Evolutionary conservation across 2,888 invertebrate genomes (phyloP), one percentile per base, ranked within the genome.

Genomic region (Heliconius hortense): DNA sequence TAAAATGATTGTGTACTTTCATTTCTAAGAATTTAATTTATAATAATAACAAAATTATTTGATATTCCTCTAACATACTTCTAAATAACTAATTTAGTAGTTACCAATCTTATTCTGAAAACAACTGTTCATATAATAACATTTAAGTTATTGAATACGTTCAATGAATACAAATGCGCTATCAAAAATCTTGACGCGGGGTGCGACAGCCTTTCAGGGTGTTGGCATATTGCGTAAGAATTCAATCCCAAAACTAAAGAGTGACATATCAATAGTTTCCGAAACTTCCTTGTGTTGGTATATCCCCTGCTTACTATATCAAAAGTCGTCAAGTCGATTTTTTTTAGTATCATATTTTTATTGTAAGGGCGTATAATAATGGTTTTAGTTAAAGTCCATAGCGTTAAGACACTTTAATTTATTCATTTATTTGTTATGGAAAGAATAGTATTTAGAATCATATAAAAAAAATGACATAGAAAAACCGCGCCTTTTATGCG

Each of bases 141-240:
- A 71, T 71, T 24, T 62, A 62, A 43, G 43, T 43, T 72, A 48
- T 63, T 62, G 48, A 62, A 39, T 64, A 72, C 43, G 43, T 24
- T n/a, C n/a, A 35, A 21, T 35, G 64, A 72, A 72, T 64, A 64
- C 48, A 72, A 64, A 72, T 48, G 10, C 62, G 35, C 7, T 64
- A 72, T 72, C 72, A 26, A 28, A 28, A 53, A 72, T 64, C 56
- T 64, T 64, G 72, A 72, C 56, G 18, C 35, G 72, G 63, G 72
- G 64, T 53, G 18, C 24, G 72, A 72, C 72, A 72, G 72, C 53
- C 64, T 35, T 56, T 72, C 48, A 66, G 26, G 60, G 31, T 48
- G 31, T 18, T 39, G 35, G 56, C 70, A 39, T 21, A 71, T 71
- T 39, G 60, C 59, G 59, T 39, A 43, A 60, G 35, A 71, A 39